Evolutionary conservation across 2,113 vertebrate genomes (phyloP).

Genomic region (Hipposideros armiger): DNA sequence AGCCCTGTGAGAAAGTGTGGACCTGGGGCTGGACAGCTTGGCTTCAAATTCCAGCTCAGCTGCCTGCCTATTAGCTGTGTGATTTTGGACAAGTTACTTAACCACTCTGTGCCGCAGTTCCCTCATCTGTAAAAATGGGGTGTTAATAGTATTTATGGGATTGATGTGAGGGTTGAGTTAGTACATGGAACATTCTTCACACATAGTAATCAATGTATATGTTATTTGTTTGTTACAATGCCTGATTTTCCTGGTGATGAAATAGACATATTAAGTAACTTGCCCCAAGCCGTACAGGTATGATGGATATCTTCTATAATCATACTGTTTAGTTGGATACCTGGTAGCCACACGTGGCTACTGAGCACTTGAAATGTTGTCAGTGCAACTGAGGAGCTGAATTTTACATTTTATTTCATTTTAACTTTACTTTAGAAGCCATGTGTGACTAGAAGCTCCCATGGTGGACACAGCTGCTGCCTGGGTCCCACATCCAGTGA

Average conservation of each 20-base stretch:
- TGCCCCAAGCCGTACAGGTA: not conserved
- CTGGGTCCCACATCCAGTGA: not conserved
- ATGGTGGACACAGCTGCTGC: not conserved
- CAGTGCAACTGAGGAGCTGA: not conserved
- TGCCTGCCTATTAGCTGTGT: not conserved
- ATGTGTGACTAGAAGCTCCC: not conserved
- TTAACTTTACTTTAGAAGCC: not conserved
- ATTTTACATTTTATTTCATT: not conserved
- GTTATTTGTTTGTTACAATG: not conserved
- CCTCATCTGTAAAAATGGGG: not conserved
- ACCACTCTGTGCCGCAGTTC: not conserved
- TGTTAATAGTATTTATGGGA: not conserved
- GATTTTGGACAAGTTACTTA: not conserved
- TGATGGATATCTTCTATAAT: accelerated
- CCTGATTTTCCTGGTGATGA: not conserved
- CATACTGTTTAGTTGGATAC: too few species aligned
- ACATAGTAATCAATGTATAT: not conserved
- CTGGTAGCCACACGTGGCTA: accelerated
- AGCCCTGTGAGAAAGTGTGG: not conserved
- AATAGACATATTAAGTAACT: not conserved
- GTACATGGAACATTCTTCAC: not conserved
- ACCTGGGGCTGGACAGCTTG: not conserved
- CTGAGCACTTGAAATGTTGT: not conserved
- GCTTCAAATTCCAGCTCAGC: not conserved
- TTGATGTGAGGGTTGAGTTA: not conserved